Conservation (phyloP, 2,113 vertebrate genomes). For the Xyliphius kryptos region DNA sequence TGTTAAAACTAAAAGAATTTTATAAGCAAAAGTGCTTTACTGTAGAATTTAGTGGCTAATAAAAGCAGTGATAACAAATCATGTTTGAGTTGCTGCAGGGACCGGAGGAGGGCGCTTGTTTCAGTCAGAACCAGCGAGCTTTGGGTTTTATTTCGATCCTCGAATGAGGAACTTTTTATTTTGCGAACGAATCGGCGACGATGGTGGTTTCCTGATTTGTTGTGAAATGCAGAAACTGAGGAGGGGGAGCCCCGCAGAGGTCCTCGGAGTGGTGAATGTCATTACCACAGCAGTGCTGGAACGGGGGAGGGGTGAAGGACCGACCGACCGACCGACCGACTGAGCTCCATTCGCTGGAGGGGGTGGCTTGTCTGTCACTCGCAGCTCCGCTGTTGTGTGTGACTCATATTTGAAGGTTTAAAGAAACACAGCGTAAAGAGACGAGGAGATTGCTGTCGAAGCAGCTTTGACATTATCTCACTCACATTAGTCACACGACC, state of each 20-base stretch:
- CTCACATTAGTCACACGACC: not conserved
- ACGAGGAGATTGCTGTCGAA: not conserved
- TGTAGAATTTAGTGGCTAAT: not conserved
- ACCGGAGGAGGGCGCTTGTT: not conserved
- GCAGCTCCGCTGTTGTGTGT: conserved; percentile 9
- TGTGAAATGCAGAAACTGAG: conserved; percentile 35
- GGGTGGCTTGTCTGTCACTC: conserved; percentile 30
- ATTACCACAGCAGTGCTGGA: conserved; percentile 30
- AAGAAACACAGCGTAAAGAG: not conserved
- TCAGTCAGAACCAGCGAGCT: not conserved
- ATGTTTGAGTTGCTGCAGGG: not conserved
- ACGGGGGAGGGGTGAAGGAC: conserved; percentile 2
- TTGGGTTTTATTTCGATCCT: not conserved
- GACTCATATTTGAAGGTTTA: conserved; percentile 13
- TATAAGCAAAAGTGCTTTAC: too few species aligned
- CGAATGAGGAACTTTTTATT: not conserved
- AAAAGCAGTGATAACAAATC: not conserved
- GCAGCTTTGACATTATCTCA: not conserved
- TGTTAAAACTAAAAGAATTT: too few species aligned
- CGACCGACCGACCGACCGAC: not conserved
- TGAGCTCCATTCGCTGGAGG: conserved; percentile 17
- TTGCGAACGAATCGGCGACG: not conserved
- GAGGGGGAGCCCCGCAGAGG: conserved; percentile 42
- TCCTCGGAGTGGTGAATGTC: conserved; percentile 38
- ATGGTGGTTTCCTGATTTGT: conserved; percentile 25